Base-by-base conservation (phyloP, 2,888 invertebrate species). In the Cryptocephalus primarius region DNA sequence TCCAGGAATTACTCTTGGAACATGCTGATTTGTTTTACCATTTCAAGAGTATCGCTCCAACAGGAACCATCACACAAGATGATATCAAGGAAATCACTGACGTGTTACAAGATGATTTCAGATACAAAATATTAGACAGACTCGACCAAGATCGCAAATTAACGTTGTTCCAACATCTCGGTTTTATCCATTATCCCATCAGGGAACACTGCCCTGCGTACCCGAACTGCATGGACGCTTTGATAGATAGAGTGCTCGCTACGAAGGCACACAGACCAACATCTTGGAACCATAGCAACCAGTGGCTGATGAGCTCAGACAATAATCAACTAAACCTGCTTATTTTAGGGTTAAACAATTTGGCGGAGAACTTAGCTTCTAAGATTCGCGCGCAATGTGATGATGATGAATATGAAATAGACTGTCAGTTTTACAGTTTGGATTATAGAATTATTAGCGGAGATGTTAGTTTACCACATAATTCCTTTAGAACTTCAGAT, bases 141-240 rank as follows among this genome's bases (percentile, higher is more conserved):
- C 78, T 96, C 68, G 93, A 94, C 72, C 93, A 94, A 70, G 94
- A 96, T 65, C 76, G 97, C 52, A 91, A 93, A 68, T 75, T 94
- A 56, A 89, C 96, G 82, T 75, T 97, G 50, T 88, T 94, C 62
- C 93, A 94, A 69, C 95, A 95, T 70, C 74, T 95, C 39, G 93
- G 94, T 48, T 96, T 96, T 71, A 88, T 95, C 46, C 93, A 95
- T 72, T 91, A 90, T 68, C 94, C 95, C 10, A 89, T 92, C 69
- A 75, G 88, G 45, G 94, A 94, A 69, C 91, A 94, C 67, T 96
- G 96, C 66, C 93, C 93, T 10, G 89, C 92, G 40, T 88, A 82
- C 62, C 81, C 85, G 42, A 87, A 84, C 65, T 88, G 88, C 62
- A 83, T 85, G 78, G 87, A 88, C 66, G 79, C 82, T 48, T 72